These are phyloP conservation scores for Aphidius colemani DNA, from an alignment of 2,888 invertebrate species.

Conservation along the genomic window DNA sequence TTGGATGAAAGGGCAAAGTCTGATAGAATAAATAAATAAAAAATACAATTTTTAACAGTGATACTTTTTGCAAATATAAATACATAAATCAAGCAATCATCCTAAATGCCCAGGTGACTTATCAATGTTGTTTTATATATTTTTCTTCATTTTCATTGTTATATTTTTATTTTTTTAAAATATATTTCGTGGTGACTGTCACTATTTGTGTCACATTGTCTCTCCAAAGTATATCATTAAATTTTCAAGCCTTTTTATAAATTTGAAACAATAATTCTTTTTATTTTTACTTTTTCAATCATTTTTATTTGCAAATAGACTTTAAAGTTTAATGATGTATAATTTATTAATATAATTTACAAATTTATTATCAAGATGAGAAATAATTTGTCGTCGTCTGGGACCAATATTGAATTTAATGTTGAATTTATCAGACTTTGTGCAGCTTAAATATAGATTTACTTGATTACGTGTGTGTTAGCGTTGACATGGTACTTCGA, in stretches of 20 bases:
- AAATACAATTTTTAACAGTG: conserved; percentile 32
- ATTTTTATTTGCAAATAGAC: background rate
- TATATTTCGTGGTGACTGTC: conserved; percentile 45
- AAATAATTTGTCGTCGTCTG: conserved; percentile 3
- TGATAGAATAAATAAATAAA: conserved; percentile 11
- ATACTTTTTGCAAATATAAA: conserved; percentile 41
- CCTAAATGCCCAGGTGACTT: conserved; percentile 47
- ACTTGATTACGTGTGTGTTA: background rate
- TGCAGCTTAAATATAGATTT: background rate
- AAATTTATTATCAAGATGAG: background rate
- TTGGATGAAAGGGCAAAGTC: background rate
- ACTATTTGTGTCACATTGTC: conserved; percentile 40
- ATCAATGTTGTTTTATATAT: background rate
- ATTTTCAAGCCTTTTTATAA: too few species aligned
- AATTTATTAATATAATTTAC: background rate
- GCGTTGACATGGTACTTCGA: conserved; percentile 26
- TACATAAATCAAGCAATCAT: conserved; percentile 58
- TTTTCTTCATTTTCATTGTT: conserved; percentile 35
- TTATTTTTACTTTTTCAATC: background rate
- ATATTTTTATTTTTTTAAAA: background rate
- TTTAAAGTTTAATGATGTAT: background rate
- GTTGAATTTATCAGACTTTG: background rate
- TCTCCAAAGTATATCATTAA: too few species aligned
- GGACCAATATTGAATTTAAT: too few species aligned
- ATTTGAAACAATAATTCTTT: too few species aligned